Base-by-base conservation (phyloP, 1,140 invertebrate species). In the Colletes latitarsis region DNA sequence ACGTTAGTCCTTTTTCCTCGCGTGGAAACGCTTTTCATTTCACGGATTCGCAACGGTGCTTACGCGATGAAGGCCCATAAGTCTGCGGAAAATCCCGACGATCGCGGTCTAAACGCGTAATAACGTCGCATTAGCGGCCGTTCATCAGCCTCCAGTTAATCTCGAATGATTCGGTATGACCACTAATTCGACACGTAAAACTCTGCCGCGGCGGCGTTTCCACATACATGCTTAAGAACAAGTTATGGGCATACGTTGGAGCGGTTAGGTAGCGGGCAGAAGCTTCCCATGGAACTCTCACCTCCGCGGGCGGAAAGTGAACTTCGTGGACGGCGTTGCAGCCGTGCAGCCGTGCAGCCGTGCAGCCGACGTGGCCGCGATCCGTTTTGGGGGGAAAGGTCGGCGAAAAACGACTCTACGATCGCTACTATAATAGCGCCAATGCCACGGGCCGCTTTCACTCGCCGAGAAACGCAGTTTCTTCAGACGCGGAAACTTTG, bases 281-380 rank as follows among this genome's bases (percentile, higher is more conserved):
- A 92, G 92, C 92, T 93, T 92, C 92, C 92, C 92, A 92, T 93
- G 92, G 82, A 92, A 91, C 92, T 93, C 92, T 93, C 92, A 92
- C 92, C 92, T 93, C 92, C 92, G 88, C 92, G 89, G 92, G 92
- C 92, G 86, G 87, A 90, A 88, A 90, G 88, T 91, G 90, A 92
- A 92, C 91, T 92, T 92, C 90, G 88, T 82, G 78, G 72, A 72
- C 66, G 66, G 43, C 14, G 77, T 66, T 62, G 62, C 49, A 66
- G 62, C 46, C 63, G 17, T 63, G 15, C 30, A 30, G 62, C 46
- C 63, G 17, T 63, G 15, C 30, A 30, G 30, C 30, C 30, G 30
- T 39, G 63, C 70, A 55, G 68, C 53, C 46, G 58, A 58, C 81
- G 70, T 69, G 90, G 86, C 87, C 82, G 89, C 88, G 90, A 91